A percentile compares a stretch with the other conserved stretches of the same genome.
phyloP scores from a whole-genome alignment of 2,113 vertebrate genomes.

The Struthio camelus region DNA sequence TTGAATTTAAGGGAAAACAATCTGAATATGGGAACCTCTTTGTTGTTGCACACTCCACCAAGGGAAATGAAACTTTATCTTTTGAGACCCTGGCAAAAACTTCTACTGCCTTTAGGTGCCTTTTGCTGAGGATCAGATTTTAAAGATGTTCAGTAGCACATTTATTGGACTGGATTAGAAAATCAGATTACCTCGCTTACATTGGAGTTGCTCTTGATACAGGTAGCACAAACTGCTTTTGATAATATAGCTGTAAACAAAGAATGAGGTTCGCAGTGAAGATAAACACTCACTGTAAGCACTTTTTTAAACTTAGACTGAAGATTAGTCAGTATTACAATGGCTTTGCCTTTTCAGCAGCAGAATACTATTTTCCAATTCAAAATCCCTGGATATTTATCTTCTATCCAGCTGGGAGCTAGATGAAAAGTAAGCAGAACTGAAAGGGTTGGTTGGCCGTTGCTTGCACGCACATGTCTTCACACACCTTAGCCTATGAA shows the following conservation, averaged over 20 bases:
- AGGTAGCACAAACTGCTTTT: not conserved
- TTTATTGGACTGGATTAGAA: not conserved
- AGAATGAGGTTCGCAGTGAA: not conserved
- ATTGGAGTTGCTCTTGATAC: not conserved
- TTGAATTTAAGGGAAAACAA: not conserved
- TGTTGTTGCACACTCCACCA: not conserved
- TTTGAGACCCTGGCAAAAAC: not conserved
- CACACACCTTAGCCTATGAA: not conserved
- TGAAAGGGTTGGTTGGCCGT: not conserved
- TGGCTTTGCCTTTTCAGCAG: not conserved
- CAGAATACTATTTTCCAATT: not conserved
- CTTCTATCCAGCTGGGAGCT: not conserved
- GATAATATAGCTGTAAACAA: not conserved
- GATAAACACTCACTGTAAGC: not conserved
- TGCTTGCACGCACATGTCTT: not conserved
- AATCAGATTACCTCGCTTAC: not conserved
- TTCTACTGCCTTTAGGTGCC: not conserved
- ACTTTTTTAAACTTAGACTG: not conserved
- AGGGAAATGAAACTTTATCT: not conserved
- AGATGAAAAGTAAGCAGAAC: not conserved
- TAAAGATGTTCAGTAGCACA: not conserved
- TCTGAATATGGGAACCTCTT: not conserved
- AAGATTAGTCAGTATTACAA: not conserved
- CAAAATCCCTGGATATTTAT: not conserved
- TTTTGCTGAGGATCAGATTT: not conserved